Evolutionary conservation across 2,113 vertebrate genomes (phyloP), one percentile per base, ranked within the genome.

Genomic region (Aspiorhynchus laticeps): DNA sequence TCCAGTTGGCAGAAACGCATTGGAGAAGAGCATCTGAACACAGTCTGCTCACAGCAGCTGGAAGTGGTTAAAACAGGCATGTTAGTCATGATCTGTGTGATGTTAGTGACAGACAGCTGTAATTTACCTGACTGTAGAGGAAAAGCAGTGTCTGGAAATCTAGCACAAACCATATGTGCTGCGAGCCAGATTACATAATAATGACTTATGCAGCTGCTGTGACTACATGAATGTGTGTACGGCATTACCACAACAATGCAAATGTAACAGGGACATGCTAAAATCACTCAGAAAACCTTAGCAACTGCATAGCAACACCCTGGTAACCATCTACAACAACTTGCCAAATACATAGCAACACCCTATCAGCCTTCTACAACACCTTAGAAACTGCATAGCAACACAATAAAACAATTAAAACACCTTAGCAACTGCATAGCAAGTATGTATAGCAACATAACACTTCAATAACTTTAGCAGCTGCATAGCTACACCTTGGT

Each of bases 21-120:
- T 2, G 11, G 53, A 26, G 26, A 28, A 81, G 61, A 48, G 4
- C 24, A n/a, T 81, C 69, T 76, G 56, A 56, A 48, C 28, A 46
- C 31, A 73, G 83, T 41, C 53, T 67, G 67, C 61, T 80, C 46
- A 24, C n/a, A 81, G 53, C 84, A 84, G 67, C 87, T 85, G 69
- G n/a, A 61, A 48, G 36, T 63, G 41, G n/a, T 87, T 75, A 63
- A 53, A 31, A 48, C 69, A 85, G 51, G 71, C 26, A 28, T 80
- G 43, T 80, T 38, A 81, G 76, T 48, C 14, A 9, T 21, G 9
- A 48, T 69, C 67, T 73, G 33, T 71, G 33, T 17, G 36, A 19
- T 83, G 83, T 74, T 75, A 73, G n/a, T 69, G 51, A 78, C 78
- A 75, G 61, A 88, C 82, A 77, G 63, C 82, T 87, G 85, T 90